These are phyloP conservation scores for Enteromius radiatus DNA, from an alignment of 2,797 vertebrate species.

Conservation along the genomic window DNA sequence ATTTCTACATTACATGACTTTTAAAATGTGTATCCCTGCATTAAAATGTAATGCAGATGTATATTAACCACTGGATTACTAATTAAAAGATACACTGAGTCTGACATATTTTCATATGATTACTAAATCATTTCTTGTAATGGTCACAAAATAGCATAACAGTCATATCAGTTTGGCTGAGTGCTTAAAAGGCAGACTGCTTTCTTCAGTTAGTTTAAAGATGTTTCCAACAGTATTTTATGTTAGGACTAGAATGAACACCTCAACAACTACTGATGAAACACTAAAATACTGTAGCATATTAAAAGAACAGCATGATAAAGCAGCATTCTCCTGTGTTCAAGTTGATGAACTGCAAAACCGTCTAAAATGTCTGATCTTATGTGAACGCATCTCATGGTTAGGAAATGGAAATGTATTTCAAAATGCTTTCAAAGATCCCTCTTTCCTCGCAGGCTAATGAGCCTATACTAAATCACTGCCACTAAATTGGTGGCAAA, in stretches of 20 bases:
- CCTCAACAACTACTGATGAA: background rate
- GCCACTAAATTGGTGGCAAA: background rate
- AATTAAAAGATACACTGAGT: background rate
- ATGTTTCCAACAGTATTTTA: background rate
- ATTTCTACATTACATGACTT: background rate
- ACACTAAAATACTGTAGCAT: background rate
- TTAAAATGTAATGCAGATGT: background rate
- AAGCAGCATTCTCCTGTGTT: background rate
- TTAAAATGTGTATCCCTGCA: background rate
- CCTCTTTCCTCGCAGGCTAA: background rate
- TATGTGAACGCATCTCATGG: background rate
- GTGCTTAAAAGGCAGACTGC: background rate
- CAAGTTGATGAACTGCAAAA: background rate
- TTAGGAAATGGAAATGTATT: conserved; percentile 1
- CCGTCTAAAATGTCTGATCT: background rate
- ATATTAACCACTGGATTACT: background rate
- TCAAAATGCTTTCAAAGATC: background rate
- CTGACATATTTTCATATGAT: background rate
- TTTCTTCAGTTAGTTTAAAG: background rate
- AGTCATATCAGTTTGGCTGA: background rate
- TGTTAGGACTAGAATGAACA: background rate
- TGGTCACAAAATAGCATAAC: background rate
- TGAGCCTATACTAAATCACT: background rate
- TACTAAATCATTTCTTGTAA: background rate
- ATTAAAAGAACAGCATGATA: background rate